These are phyloP conservation scores for Pocota personata DNA, from an alignment of 2,888 invertebrate species.

Conservation along the genomic window DNA sequence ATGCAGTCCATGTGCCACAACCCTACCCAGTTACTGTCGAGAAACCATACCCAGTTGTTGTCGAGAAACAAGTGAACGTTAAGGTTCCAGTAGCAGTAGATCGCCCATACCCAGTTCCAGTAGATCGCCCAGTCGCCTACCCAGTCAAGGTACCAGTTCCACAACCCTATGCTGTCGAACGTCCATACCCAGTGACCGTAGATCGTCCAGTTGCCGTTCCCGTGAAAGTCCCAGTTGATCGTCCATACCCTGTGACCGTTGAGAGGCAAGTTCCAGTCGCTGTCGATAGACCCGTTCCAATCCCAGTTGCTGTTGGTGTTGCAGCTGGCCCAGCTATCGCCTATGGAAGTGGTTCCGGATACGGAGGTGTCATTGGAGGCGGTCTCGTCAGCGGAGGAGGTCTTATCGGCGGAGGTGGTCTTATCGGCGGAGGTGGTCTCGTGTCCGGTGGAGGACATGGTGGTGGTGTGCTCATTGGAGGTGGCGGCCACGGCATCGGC, in stretches of 20 bases:
- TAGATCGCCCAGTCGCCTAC: constrained; percentile 85
- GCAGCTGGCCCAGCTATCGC: constrained; percentile 74
- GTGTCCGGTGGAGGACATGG: constrained; percentile 14
- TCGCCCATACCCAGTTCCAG: constrained; percentile 87
- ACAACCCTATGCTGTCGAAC: constrained; percentile 87
- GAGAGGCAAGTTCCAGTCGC: constrained; percentile 82
- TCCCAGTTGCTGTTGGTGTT: constrained; percentile 77
- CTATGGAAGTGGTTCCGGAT: constrained; percentile 75
- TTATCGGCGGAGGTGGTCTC: constrained; percentile 29
- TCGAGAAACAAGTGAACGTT: constrained; percentile 86
- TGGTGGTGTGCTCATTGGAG: too few relatives aligned
- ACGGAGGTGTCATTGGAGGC: constrained; percentile 41
- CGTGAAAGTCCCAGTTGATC: constrained; percentile 87
- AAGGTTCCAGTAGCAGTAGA: constrained; percentile 88
- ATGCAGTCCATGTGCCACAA: constrained; percentile 87
- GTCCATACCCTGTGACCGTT: constrained; percentile 87
- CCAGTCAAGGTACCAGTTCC: constrained; percentile 84
- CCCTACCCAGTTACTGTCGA: constrained; percentile 88
- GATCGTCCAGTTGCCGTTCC: constrained; percentile 86
- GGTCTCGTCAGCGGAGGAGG: background rate
- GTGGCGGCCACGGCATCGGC: constrained; percentile 74
- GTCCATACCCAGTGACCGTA: constrained; percentile 84
- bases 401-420: constrained; percentile 33
- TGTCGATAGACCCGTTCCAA: constrained; percentile 77
- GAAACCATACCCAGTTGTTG: constrained; percentile 84